Percentiles rank a stretch among this genome's conserved stretches.
Evolutionary conservation across 2,113 vertebrate species (phyloP).

Genomic region (Polypterus senegalus): DNA sequence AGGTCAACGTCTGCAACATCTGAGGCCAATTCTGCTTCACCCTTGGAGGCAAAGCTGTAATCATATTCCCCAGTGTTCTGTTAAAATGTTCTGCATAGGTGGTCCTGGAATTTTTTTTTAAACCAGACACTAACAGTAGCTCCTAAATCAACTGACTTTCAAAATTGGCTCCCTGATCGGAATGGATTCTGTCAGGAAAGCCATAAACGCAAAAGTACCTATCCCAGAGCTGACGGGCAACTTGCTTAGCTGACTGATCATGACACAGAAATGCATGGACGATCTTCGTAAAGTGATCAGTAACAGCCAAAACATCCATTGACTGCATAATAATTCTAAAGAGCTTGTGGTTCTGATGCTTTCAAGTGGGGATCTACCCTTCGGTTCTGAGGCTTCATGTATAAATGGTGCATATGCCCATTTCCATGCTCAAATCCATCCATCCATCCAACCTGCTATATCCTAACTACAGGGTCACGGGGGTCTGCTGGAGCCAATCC

Average conservation of each 20-base stretch:
- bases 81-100: no score
- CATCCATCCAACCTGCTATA: no score
- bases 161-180: no score
- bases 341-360: no score
- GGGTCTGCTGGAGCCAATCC: no score
- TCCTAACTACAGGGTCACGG: no score
- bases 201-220: slow-evolving; percentile 11
- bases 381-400: no score
- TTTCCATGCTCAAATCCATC: no score
- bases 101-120: not conserved
- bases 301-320: slow-evolving; percentile 8
- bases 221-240: slow-evolving; percentile 3
- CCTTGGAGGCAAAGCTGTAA: not conserved
- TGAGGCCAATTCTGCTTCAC: not conserved
- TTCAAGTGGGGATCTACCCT: no score
- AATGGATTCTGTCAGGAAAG: not conserved
- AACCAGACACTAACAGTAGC: not conserved
- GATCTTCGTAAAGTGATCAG: slow-evolving; percentile 3
- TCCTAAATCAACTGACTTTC: no score
- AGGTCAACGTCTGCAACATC: not conserved
- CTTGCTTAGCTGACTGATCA: slow-evolving; percentile 4
- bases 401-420: no score
- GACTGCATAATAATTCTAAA: not conserved
- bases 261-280: slow-evolving; percentile 1
- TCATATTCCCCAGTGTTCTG: not conserved